Base-by-base conservation (phyloP, 2,113 vertebrate species). In the Micronycteris hirsuta region DNA sequence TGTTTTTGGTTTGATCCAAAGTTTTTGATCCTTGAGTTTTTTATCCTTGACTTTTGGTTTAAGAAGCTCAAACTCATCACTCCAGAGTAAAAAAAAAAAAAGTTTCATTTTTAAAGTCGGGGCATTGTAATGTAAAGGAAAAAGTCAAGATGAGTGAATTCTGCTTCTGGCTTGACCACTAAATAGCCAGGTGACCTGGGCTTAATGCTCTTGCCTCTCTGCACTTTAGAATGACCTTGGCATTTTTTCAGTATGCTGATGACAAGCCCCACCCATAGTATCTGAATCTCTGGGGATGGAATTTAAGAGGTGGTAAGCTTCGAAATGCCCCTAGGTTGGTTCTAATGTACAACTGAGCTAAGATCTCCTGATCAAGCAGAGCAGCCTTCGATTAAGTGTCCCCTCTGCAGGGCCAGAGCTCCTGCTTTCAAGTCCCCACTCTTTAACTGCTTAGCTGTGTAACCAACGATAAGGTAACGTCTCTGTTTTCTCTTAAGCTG, bases 401-500 rank as follows among this genome's bases (percentile, higher is more conserved):
- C 17, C 12, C n/a, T 11, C 22, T 93, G 14, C 14, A 24, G 58
- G 7, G 24, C 38, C 33, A 89, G 65, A 97, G 47, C 11, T 88
- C 16, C 31, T 45, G 6, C 22, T 82, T 77, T 68, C 43, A 63
- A 52, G 71, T 70, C 61, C 15, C 19, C 1, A 31, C 41, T 87
- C 20, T 26, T 90, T 38, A 89, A 1, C 15, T 14, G 52, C 36
- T 31, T 61, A 28, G 7, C 45, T 78, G 3, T 91, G 17, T 78
- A 26, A 86, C 7, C 45, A 77, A 31, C 15, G 7, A 3, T 81
- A 71, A 61, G 11, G 86, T 43, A 47, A 11, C 45, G 15, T 82
- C 49, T 95, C 58, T 52, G 63, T 92, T 94, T 94, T 85, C 26
- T 43, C 24, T 86, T 65, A 81, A 82, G 54, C 63, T 87, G 36